Conservation (phyloP, 2,113 vertebrate genomes). For the Xenotilapia flavipinnis region DNA sequence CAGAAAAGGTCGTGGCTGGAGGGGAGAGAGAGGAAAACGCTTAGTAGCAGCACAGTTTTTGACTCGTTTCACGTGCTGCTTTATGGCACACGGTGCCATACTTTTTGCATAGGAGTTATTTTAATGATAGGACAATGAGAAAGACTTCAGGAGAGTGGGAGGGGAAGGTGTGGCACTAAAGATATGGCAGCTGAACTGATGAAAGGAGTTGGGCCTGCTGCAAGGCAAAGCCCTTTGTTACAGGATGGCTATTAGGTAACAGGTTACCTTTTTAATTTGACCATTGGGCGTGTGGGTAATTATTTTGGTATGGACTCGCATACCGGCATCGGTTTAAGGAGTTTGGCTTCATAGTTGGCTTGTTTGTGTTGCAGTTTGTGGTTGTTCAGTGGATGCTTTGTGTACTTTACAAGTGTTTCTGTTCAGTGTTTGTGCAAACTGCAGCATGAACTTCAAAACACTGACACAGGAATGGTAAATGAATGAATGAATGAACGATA, state of each 20-base stretch:
- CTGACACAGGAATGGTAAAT: neutral
- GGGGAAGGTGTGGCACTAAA: conserved; percentile 48
- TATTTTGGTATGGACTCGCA: neutral
- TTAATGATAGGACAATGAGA: conserved; percentile 37
- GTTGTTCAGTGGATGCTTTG: neutral
- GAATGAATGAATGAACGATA: neutral
- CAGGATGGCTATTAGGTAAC: conserved; percentile 20
- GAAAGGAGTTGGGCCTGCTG: conserved; percentile 25
- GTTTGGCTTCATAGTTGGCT: neutral
- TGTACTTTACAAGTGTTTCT: neutral
- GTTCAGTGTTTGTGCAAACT: neutral
- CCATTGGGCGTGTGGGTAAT: neutral
- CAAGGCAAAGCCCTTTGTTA: conserved; percentile 32
- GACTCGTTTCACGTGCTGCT: conserved; percentile 28
- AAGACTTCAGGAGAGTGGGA: conserved; percentile 24
- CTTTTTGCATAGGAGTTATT: conserved; percentile 20
- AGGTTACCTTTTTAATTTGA: conserved; percentile 1
- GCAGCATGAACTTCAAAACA: neutral
- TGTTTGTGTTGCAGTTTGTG: neutral
- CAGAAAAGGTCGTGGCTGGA: no score
- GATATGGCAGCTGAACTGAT: conserved; percentile 34
- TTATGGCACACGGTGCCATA: conserved; percentile 22
- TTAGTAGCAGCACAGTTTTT: neutral
- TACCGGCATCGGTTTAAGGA: neutral
- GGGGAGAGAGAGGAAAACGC: neutral